Evolutionary conservation across 2,113 vertebrate species (phyloP).

Genomic region (Castor canadensis): DNA sequence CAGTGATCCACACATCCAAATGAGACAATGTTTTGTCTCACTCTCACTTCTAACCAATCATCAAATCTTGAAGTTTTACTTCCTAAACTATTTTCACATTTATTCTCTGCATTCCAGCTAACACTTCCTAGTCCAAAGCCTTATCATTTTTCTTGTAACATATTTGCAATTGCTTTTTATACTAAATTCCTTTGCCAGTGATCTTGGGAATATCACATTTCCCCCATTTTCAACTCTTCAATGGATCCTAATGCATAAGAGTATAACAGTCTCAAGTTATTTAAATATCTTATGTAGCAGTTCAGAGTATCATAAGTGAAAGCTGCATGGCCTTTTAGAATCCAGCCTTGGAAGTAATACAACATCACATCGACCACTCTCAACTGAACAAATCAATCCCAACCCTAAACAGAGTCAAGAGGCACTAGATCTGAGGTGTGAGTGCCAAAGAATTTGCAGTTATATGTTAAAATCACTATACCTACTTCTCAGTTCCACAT

Average conservation of each 20-base stretch:
- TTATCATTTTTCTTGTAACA: conserved; percentile 5
- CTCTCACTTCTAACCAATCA: background rate
- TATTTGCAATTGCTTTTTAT: background rate
- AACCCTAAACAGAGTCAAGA: background rate
- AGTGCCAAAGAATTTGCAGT: background rate
- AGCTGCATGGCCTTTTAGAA: background rate
- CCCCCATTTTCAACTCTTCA: background rate
- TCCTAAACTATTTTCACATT: conserved; percentile 23
- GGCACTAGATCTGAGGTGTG: background rate
- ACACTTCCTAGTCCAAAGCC: background rate
- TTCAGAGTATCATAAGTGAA: background rate
- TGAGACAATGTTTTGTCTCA: background rate
- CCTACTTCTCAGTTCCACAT: background rate
- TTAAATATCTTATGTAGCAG: background rate
- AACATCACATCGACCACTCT: background rate
- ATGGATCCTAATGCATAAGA: background rate
- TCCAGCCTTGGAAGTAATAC: background rate
- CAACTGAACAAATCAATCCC: background rate
- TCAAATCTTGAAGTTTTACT: background rate
- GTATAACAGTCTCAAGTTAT: background rate
- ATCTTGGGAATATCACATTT: background rate
- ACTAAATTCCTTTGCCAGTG: background rate
- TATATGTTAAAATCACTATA: background rate
- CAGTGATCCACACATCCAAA: background rate
- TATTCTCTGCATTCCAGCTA: background rate